Conservation (phyloP, 2,113 vertebrate genomes). For the Elephas maximus region DNA sequence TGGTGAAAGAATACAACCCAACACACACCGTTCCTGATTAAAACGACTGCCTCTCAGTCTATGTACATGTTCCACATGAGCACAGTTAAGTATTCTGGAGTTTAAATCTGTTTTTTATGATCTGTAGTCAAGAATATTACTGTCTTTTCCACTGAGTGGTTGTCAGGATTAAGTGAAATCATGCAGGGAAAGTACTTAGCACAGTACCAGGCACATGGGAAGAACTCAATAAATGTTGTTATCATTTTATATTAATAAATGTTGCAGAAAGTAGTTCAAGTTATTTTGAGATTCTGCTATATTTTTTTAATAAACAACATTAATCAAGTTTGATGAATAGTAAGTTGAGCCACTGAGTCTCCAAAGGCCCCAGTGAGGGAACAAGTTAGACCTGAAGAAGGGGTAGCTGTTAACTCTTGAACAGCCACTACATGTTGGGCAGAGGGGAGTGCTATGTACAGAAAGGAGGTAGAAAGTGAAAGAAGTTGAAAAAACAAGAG, state of each 20-base stretch:
- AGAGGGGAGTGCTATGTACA: not conserved
- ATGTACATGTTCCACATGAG: too few relatives aligned
- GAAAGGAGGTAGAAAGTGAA: not conserved
- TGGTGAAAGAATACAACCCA: too few relatives aligned
- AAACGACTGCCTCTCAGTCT: too few relatives aligned
- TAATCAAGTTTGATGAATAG: not conserved
- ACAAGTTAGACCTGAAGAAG: not conserved
- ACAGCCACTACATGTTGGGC: too few relatives aligned
- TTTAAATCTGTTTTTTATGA: slow-evolving; percentile 30
- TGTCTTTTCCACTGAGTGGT: not conserved
- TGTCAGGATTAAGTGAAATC: not conserved
- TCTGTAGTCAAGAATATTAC: not conserved
- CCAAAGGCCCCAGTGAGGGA: not conserved
- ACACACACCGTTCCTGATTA: too few relatives aligned
- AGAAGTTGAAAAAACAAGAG: not conserved
- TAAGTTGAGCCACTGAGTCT: too few relatives aligned
- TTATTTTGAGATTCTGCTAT: not conserved
- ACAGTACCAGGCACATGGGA: not conserved
- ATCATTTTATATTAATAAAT: not conserved
- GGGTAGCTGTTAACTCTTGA: not conserved
- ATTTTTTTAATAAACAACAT: not conserved
- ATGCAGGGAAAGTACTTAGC: not conserved
- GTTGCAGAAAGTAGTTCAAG: not conserved
- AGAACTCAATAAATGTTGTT: not conserved
- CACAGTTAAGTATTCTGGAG: not conserved